A percentile compares a stretch with the other conserved stretches of the same genome.
Evolutionary conservation across 1,140 invertebrate species (phyloP).

Genomic region (Plodia interpunctella): DNA sequence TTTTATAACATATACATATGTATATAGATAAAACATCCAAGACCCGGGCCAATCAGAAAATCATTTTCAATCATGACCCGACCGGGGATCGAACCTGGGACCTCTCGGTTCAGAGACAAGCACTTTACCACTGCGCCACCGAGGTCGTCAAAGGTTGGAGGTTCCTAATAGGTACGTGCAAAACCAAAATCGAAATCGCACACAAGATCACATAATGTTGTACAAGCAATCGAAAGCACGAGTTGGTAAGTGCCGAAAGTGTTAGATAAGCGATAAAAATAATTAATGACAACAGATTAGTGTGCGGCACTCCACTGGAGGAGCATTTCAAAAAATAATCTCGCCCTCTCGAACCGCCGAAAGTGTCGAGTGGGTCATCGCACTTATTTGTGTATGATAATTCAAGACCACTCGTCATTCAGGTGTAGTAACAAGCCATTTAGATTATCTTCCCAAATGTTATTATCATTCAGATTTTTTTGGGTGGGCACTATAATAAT

Average conservation of each 20-base stretch:
- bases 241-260: constrained; percentile 57
- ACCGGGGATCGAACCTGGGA: too few species aligned
- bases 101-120: too few species aligned
- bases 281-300: constrained; percentile 76
- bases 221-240: constrained; percentile 58
- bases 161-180: constrained; percentile 31
- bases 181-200: constrained; percentile 22
- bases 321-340: constrained; percentile 74
- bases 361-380: constrained; percentile 66
- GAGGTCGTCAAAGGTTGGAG: background rate
- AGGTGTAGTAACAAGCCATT: background rate
- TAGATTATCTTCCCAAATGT: background rate
- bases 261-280: constrained; percentile 75
- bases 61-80: too few species aligned
- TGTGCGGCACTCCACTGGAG: constrained; percentile 66
- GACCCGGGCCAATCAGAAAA: too few species aligned
- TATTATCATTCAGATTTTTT: too few species aligned
- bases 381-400: constrained; percentile 55
- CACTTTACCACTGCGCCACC: too few species aligned
- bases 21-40: too few species aligned
- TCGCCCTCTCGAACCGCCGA: constrained; percentile 62
- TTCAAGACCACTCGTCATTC: constrained; percentile 24
- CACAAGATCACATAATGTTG: constrained; percentile 21
- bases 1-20: too few species aligned
- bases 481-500: too few species aligned